phyloP scores from a whole-genome alignment of 2,888 invertebrate genomes.

The Harpalus rufipes region DNA sequence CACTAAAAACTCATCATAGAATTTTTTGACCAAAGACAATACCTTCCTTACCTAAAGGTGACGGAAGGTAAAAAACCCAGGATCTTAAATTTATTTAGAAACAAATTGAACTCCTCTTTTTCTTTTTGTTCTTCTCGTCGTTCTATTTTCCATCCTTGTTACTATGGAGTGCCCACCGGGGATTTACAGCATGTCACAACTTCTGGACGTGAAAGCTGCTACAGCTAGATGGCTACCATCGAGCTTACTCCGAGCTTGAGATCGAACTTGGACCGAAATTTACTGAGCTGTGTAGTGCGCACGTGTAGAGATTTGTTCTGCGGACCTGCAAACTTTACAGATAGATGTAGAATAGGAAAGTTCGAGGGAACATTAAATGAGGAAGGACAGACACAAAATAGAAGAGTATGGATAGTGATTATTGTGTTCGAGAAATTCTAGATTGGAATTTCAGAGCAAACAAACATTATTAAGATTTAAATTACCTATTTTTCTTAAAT shows the following conservation, averaged over 20 bases:
- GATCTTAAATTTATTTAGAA: background rate
- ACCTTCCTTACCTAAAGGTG: too few species aligned
- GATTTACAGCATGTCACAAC: conserved; percentile 35
- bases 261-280: conserved; percentile 38
- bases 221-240: background rate
- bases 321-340: background rate
- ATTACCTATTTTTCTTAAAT: too few species aligned
- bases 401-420: background rate
- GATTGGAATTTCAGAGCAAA: too few species aligned
- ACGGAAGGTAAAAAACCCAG: too few species aligned
- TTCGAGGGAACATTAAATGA: background rate
- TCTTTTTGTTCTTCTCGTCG: background rate
- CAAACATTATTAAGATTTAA: too few species aligned
- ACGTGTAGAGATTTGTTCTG: conserved; percentile 39
- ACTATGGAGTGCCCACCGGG: conserved; percentile 14
- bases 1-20: too few species aligned
- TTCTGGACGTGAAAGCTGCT: background rate
- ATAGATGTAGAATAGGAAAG: background rate
- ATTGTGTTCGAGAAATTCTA: too few species aligned
- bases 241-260: conserved; percentile 1
- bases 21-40: too few species aligned
- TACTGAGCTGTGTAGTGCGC: conserved; percentile 50
- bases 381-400: background rate
- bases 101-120: background rate
- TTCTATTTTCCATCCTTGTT: background rate